Conservation (phyloP, 1,140 invertebrate species). For the Micrasema minimum region DNA sequence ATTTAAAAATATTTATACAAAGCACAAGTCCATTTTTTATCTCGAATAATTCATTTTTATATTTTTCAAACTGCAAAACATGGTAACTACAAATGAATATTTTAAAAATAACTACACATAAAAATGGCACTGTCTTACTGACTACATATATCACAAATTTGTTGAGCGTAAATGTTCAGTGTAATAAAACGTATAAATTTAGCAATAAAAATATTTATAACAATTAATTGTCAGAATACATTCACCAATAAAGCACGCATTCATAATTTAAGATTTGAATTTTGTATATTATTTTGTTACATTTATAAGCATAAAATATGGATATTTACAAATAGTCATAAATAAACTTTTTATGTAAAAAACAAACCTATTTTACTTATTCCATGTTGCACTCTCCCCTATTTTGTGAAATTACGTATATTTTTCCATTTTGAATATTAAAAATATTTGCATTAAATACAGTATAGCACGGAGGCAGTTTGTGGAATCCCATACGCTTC, state of each 20-base stretch:
- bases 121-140: conserved; percentile 1
- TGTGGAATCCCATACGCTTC: too few species aligned
- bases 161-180: conserved; percentile 1
- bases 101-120: too few species aligned
- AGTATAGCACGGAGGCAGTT: too few species aligned
- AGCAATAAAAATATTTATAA: background rate
- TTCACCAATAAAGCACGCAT: conserved; percentile 38
- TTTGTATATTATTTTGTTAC: conserved; percentile 49
- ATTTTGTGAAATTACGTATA: too few species aligned
- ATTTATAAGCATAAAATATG: conserved; percentile 49
- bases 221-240: background rate
- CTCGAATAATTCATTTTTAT: too few species aligned
- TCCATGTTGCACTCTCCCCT: background rate
- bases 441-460: too few species aligned
- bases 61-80: too few species aligned
- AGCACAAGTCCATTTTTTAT: too few species aligned
- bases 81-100: too few species aligned
- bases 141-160: background rate
- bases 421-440: too few species aligned
- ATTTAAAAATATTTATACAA: too few species aligned
- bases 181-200: conserved; percentile 1
- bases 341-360: conserved; percentile 48
- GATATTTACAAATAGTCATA: conserved; percentile 49
- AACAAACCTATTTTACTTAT: conserved; percentile 18
- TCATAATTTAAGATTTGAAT: conserved; percentile 42